Evolutionary conservation across 2,888 invertebrate species (phyloP).

Genomic region (Synanthedon myopaeformis): DNA sequence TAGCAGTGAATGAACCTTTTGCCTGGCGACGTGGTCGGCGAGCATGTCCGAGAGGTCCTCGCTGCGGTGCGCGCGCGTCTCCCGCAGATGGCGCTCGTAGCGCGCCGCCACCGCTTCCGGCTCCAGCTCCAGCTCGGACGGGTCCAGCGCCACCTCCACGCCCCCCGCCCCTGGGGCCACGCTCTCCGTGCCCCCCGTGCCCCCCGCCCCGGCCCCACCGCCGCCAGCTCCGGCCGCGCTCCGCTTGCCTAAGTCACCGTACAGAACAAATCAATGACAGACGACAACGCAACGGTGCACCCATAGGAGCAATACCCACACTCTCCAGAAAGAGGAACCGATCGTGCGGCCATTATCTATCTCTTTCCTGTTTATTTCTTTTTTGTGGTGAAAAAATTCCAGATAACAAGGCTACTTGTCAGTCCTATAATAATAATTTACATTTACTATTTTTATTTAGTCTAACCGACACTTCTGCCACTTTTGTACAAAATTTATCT

Average conservation of each 20-base stretch:
- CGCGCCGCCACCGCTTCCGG: conserved; percentile 95
- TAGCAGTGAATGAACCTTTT: conserved; percentile 75
- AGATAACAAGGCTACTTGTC: too few species aligned
- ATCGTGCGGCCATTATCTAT: too few species aligned
- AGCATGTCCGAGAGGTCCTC: conserved; percentile 99
- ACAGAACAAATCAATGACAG: too few species aligned
- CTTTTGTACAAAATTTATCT: too few species aligned
- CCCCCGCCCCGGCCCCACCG: conserved; percentile 21
- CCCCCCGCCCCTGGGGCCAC: conserved; percentile 52
- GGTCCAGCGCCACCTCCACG: conserved; percentile 96
- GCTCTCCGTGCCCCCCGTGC: conserved; percentile 10
- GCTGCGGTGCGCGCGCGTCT: conserved; percentile 88
- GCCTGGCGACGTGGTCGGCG: conserved; percentile 96
- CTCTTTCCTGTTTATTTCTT: too few species aligned
- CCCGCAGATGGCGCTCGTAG: conserved; percentile 96
- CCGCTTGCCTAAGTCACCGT: conserved; percentile 8
- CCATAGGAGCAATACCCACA: neutral
- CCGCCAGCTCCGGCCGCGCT: conserved; percentile 8
- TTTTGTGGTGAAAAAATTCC: too few species aligned
- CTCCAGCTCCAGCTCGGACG: conserved; percentile 96
- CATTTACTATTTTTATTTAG: too few species aligned
- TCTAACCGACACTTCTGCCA: too few species aligned
- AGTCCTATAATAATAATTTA: too few species aligned
- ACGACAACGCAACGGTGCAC: neutral
- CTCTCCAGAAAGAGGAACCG: too few species aligned